Evolutionary conservation across 2,113 vertebrate species (phyloP).

Genomic region (Typhlomys cinereus): DNA sequence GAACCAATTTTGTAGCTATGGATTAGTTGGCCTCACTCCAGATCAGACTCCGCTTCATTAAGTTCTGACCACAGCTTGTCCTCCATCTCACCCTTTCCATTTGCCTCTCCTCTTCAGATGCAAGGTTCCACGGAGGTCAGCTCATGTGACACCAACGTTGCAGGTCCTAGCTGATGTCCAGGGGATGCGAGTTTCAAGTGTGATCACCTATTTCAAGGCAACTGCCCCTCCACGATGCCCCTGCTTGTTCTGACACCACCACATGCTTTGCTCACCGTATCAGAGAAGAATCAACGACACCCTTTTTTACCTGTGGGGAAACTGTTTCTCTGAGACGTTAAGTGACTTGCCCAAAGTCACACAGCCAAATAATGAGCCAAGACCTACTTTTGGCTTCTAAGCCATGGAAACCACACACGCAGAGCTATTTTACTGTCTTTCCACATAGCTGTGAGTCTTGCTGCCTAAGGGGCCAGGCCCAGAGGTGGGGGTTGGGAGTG

Average conservation of each 20-base stretch:
- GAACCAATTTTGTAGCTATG: constrained; percentile 61
- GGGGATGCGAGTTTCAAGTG: not conserved
- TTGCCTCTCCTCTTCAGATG: not conserved
- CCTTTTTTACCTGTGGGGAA: not conserved
- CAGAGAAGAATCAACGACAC: not conserved
- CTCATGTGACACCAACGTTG: not conserved
- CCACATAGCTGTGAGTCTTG: not conserved
- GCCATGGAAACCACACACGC: not conserved
- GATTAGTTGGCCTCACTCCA: constrained; percentile 59
- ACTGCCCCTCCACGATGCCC: not conserved
- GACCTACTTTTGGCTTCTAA: not conserved
- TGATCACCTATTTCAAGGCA: not conserved
- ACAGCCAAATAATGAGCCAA: not conserved
- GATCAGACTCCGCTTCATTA: constrained; percentile 43
- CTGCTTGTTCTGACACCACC: not conserved
- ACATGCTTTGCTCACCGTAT: not conserved
- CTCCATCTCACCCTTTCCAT: not conserved
- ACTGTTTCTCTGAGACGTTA: not conserved
- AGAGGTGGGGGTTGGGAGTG: not conserved
- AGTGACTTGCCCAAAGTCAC: not conserved
- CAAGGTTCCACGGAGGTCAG: not conserved
- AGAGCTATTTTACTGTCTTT: not conserved
- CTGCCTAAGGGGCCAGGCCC: not conserved
- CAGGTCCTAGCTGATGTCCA: not conserved
- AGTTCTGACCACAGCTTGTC: constrained; percentile 32